A percentile compares a stretch with the other conserved stretches of the same genome.
These are phyloP conservation scores for Coenobita brevimanus DNA, from an alignment of 1,140 invertebrate species.

Conservation along the genomic window DNA sequence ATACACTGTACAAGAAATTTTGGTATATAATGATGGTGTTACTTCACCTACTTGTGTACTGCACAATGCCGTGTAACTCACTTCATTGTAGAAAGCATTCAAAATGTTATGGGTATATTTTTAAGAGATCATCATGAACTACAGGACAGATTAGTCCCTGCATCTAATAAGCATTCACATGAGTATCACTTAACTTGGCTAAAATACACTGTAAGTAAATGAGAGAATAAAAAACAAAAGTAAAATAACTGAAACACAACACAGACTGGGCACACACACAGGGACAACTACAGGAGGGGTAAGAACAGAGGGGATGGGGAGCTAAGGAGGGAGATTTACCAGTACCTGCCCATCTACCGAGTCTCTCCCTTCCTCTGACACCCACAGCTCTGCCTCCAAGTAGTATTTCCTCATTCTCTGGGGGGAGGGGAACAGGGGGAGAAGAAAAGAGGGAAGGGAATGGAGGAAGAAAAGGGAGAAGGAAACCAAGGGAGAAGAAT, in stretches of 20 bases:
- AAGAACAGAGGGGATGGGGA: neutral
- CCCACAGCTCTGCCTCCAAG: constrained; percentile 81
- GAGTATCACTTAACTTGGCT: too few species aligned
- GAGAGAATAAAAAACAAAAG: too few species aligned
- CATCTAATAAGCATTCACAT: too few species aligned
- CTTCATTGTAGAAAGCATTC: too few species aligned
- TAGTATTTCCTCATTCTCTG: constrained; percentile 76
- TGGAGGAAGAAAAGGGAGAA: neutral
- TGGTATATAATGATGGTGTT: too few species aligned
- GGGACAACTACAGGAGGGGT: too few species aligned
- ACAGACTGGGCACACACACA: neutral
- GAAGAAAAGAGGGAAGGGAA: neutral
- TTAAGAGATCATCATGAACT: too few species aligned
- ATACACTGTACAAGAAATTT: too few species aligned
- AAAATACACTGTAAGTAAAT: too few species aligned
- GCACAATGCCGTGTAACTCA: too few species aligned
- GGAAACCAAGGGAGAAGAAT: neutral
- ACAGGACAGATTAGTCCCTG: neutral
- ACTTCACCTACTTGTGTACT: too few species aligned
- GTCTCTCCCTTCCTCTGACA: constrained; percentile 71
- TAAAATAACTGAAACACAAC: neutral
- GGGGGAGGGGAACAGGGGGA: neutral
- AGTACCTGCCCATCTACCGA: constrained; percentile 76
- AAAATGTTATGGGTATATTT: too few species aligned
- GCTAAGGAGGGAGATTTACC: neutral